Percentiles rank a stretch among this genome's conserved stretches.
Evolutionary conservation across 2,888 invertebrate species (phyloP).

Genomic region (Ochlodes sylvanus): DNA sequence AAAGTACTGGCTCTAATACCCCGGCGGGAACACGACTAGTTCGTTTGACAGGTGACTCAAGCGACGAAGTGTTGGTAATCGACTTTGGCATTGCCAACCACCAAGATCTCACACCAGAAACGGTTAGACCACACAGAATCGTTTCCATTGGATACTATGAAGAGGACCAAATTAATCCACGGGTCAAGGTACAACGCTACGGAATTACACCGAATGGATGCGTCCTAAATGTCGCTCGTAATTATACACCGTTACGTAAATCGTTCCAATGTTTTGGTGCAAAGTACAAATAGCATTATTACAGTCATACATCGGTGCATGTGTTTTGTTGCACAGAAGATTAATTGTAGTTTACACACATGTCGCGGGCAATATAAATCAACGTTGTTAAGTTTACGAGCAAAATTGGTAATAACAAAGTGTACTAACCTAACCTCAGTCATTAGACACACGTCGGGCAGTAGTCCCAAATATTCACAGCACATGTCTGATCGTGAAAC

Average conservation of each 20-base stretch:
- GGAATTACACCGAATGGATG: constrained; percentile 40
- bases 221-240: constrained; percentile 39
- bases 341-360: constrained; percentile 3
- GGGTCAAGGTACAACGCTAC: constrained; percentile 24
- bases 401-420: not conserved
- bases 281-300: constrained; percentile 7
- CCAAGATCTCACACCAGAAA: too few relatives aligned
- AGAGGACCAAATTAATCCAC: too few relatives aligned
- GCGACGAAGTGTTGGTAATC: too few relatives aligned
- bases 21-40: too few relatives aligned
- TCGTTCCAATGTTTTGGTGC: constrained; percentile 1
- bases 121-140: too few relatives aligned
- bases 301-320: constrained; percentile 5
- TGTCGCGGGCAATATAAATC: constrained; percentile 6
- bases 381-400: not conserved
- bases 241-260: constrained; percentile 15
- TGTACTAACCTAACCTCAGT: not conserved
- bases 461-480: not conserved
- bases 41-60: too few relatives aligned
- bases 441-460: not conserved
- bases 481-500: not conserved
- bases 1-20: too few relatives aligned
- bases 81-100: too few relatives aligned
- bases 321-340: not conserved
- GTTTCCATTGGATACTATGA: too few relatives aligned